Evolutionary conservation across 2,797 vertebrate species (phyloP).

Genomic region (Anguilla pacifica): DNA sequence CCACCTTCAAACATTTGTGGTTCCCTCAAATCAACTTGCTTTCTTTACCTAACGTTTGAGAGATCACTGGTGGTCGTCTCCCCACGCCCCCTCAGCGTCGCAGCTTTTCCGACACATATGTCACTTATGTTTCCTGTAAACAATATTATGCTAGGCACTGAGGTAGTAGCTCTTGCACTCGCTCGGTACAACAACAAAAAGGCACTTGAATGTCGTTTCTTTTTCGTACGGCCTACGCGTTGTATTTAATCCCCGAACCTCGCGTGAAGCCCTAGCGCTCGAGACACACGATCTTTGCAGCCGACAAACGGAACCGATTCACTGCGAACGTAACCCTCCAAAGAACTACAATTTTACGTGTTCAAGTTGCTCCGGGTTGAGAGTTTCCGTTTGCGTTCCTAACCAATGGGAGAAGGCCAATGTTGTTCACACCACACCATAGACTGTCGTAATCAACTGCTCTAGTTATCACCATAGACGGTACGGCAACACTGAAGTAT

Average conservation of each 20-base stretch:
- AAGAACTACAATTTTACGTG: conserved; percentile 35
- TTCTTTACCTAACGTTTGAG: background rate
- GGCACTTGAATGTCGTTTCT: background rate
- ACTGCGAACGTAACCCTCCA: background rate
- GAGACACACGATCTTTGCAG: background rate
- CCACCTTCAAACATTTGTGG: background rate
- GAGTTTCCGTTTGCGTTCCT: background rate
- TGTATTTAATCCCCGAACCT: conserved; percentile 21
- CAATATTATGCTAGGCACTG: background rate
- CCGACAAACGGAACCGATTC: background rate
- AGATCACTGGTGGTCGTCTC: conserved; percentile 13
- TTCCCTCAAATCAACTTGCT: background rate
- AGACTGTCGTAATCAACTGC: too few relatives aligned
- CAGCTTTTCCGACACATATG: conserved; percentile 14
- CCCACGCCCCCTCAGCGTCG: conserved; percentile 11
- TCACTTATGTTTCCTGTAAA: conserved; percentile 1
- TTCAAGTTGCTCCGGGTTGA: background rate
- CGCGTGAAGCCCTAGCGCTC: conserved; percentile 2
- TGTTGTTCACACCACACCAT: background rate
- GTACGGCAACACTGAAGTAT: too few relatives aligned
- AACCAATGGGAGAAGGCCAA: conserved; percentile 24
- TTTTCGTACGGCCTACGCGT: conserved; percentile 25
- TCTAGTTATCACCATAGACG: background rate
- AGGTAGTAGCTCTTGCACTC: background rate
- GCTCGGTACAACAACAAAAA: conserved; percentile 7